A percentile compares a stretch with the other conserved stretches of the same genome.
Conservation (phyloP, 2,888 invertebrate species). For the Parasteatoda lunata region DNA sequence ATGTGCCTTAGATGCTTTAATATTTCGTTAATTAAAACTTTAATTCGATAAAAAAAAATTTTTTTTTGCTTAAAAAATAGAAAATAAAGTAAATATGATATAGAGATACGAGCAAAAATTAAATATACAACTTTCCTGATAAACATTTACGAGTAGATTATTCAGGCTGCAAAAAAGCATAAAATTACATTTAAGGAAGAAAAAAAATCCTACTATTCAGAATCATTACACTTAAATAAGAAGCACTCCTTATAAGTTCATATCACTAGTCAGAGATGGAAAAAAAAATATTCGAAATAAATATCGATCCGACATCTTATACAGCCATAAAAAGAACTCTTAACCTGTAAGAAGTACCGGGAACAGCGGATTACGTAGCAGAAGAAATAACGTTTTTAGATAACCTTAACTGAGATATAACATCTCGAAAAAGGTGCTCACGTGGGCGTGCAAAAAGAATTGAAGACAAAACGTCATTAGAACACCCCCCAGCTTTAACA, state of each 20-base stretch:
- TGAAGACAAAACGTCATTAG: constrained; percentile 11
- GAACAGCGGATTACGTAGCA: background rate
- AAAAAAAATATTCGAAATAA: constrained; percentile 31
- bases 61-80: no score
- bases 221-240: background rate
- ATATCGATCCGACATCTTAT: constrained; percentile 17
- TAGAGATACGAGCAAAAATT: no score
- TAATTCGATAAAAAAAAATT: no score
- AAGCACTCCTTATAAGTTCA: background rate
- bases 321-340: constrained; percentile 13
- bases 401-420: background rate
- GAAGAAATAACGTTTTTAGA: background rate
- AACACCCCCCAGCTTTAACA: background rate
- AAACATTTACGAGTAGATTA: no score
- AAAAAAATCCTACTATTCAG: background rate
- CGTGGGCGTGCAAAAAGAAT: constrained; percentile 6
- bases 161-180: no score
- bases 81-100: no score
- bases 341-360: background rate
- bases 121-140: no score
- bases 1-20: no score
- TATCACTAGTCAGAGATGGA: background rate
- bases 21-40: no score
- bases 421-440: background rate
- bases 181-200: no score